phyloP scores from a whole-genome alignment of 2,113 vertebrate genomes.

The Gobius niger region DNA sequence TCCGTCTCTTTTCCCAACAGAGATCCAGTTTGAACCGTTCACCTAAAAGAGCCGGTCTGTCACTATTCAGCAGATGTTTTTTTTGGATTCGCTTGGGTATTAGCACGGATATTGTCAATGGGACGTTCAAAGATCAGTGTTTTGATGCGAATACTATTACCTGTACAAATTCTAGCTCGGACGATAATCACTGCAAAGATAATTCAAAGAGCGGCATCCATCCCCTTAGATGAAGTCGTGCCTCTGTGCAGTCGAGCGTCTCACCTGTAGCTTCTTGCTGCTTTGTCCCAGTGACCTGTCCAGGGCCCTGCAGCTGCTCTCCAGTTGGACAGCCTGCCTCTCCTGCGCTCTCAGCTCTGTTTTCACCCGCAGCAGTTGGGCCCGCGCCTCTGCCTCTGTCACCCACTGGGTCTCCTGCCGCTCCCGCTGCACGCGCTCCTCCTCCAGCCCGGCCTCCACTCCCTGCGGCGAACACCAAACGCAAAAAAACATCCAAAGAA shows the following conservation, averaged over 20 bases:
- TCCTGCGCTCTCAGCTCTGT: constrained; percentile 89
- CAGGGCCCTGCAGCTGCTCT: constrained; percentile 91
- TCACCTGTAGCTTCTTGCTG: constrained; percentile 88
- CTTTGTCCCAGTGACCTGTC: constrained; percentile 91
- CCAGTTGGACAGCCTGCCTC: constrained; percentile 89
- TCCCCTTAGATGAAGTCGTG: too few relatives aligned
- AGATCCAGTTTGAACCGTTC: too few relatives aligned
- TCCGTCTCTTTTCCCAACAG: too few relatives aligned
- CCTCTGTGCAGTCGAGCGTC: constrained; percentile 3
- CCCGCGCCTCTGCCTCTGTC: constrained; percentile 88
- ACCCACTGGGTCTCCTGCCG: constrained; percentile 87
- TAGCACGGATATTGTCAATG: too few relatives aligned
- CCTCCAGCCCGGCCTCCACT: constrained; percentile 87
- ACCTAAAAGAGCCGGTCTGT: too few relatives aligned
- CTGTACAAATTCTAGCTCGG: too few relatives aligned
- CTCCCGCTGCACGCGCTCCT: constrained; percentile 87
- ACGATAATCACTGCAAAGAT: too few relatives aligned
- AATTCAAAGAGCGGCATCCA: too few relatives aligned
- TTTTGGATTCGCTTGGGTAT: too few relatives aligned
- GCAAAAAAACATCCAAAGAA: neutral
- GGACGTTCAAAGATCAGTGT: too few relatives aligned
- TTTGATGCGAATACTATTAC: too few relatives aligned
- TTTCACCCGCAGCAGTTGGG: constrained; percentile 86
- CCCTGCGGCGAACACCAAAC: constrained; percentile 37
- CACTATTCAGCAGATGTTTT: too few relatives aligned